Conservation (phyloP, 2,888 invertebrate species). For the Resseliella maxima region DNA sequence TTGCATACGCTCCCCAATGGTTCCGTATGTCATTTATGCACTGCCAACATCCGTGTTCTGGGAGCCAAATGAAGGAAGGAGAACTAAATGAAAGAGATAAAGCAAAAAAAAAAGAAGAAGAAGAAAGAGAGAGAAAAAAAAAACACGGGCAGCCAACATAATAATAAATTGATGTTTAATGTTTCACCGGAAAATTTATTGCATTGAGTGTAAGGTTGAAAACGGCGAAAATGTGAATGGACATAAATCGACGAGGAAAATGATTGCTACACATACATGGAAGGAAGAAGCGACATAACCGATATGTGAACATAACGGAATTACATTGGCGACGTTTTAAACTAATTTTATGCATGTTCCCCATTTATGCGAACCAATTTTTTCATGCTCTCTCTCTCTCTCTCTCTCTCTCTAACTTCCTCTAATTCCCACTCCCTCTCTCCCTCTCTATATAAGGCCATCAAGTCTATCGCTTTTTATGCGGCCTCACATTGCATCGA, state of each 20-base stretch:
- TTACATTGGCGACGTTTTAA: conserved; percentile 15
- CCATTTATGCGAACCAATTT: background rate
- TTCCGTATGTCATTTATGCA: conserved; percentile 5
- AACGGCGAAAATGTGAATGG: conserved; percentile 41
- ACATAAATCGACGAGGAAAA: conserved; percentile 42
- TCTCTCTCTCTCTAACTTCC: too few species aligned
- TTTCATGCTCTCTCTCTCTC: background rate
- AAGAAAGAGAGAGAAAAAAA: background rate
- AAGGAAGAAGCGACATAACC: background rate
- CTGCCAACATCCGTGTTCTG: conserved; percentile 15
- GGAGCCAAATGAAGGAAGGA: conserved; percentile 28
- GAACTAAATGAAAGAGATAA: too few species aligned
- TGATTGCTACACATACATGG: conserved; percentile 35
- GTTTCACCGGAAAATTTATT: conserved; percentile 53
- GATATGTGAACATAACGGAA: conserved; percentile 22
- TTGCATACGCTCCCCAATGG: background rate
- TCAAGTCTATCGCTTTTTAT: background rate
- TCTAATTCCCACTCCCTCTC: background rate
- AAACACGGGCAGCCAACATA: background rate
- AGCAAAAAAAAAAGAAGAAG: too few species aligned
- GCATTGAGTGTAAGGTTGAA: conserved; percentile 25
- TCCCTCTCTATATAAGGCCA: background rate
- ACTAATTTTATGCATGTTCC: conserved; percentile 53
- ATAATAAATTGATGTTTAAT: conserved; percentile 55
- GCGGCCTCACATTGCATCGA: background rate